Percentiles rank a stretch among this genome's conserved stretches.
These are phyloP conservation scores for Gambusia affinis DNA, from an alignment of 2,113 vertebrate genomes.

Conservation along the genomic window DNA sequence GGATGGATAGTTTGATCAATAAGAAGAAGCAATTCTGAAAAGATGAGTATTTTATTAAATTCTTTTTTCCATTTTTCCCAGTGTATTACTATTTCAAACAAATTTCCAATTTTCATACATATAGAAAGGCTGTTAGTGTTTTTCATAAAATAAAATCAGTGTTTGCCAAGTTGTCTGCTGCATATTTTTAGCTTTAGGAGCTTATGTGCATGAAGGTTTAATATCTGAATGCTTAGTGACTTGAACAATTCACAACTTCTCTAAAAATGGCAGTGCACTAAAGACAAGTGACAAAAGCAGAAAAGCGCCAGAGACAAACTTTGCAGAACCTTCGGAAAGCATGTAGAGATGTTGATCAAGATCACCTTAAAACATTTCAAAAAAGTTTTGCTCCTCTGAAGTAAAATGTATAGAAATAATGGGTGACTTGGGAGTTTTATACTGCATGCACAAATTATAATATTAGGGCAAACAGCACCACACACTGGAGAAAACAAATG, in stretches of 20 bases:
- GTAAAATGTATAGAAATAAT: not conserved
- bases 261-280: not conserved
- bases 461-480: slow-evolving; percentile 37
- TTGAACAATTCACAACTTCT: not conserved
- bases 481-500: slow-evolving; percentile 39
- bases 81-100: too few species aligned
- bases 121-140: too few species aligned
- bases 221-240: not conserved
- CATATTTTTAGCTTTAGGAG: not conserved
- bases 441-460: not conserved
- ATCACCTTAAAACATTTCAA: not conserved
- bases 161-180: too few species aligned
- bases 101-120: too few species aligned
- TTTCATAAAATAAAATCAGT: too few species aligned
- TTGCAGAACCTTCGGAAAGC: not conserved
- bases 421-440: not conserved
- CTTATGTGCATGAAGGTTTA: not conserved
- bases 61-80: too few species aligned
- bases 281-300: not conserved
- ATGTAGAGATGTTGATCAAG: not conserved
- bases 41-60: too few species aligned
- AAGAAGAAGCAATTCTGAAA: too few species aligned
- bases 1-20: too few species aligned
- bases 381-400: not conserved
- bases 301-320: not conserved